Conservation (phyloP, 2,797 vertebrate genomes). For the Melopsittacus undulatus region DNA sequence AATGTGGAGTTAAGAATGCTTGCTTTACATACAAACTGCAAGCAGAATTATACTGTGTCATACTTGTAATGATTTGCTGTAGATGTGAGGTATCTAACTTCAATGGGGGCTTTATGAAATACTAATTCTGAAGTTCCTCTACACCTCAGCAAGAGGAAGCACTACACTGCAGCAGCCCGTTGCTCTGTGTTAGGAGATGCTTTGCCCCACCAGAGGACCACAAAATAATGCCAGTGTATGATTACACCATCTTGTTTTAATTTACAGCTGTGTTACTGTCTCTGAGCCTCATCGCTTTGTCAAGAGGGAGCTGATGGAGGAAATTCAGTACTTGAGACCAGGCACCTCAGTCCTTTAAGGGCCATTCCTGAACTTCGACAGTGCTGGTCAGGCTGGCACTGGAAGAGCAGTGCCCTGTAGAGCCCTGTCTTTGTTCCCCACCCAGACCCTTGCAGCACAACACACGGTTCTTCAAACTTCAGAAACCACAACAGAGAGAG, state of each 20-base stretch:
- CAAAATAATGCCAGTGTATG: not conserved
- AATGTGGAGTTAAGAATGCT: not conserved
- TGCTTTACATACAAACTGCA: not conserved
- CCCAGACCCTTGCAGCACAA: not conserved
- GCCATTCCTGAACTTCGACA: rapidly evolving
- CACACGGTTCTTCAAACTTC: not conserved
- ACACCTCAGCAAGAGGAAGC: not conserved
- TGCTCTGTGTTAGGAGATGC: not conserved
- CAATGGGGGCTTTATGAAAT: not conserved
- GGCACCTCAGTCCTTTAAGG: not conserved
- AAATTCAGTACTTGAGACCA: not conserved
- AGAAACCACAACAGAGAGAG: rapidly evolving
- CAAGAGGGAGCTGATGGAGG: not conserved
- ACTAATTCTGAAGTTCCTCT: not conserved
- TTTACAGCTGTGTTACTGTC: not conserved
- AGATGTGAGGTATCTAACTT: not conserved
- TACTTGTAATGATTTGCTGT: not conserved
- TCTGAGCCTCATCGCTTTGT: not conserved
- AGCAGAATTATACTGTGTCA: not conserved
- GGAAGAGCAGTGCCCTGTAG: rapidly evolving
- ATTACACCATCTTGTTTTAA: not conserved
- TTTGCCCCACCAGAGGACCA: not conserved
- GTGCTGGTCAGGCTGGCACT: not conserved
- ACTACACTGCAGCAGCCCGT: rapidly evolving
- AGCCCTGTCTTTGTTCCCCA: not conserved